Base-by-base conservation (phyloP, 2,113 vertebrate genomes). In the Ibidorhyncha struthersii region DNA sequence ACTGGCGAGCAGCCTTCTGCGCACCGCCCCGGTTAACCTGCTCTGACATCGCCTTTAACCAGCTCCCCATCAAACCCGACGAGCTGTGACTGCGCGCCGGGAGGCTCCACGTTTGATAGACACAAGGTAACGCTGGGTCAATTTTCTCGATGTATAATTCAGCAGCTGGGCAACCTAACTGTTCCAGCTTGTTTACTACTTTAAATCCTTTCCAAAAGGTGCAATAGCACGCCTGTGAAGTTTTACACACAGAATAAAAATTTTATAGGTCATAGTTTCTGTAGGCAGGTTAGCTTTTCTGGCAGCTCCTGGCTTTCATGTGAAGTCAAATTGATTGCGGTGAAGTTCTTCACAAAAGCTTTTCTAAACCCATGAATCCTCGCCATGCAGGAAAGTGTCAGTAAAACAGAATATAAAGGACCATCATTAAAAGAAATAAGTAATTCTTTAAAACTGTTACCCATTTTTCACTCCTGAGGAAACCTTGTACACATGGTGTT, bases 91-190 rank as follows among this genome's bases (percentile, higher is more conserved):
- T 55, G 55, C 25, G 53, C 77, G 66, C 58, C 2, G 3, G n/a
- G n/a, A 77, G 73, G 56, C 73, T 79, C 49, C 7, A 6, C 36
- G 19, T 91, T 87, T 87, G 92, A 91, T 14, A 66, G 92, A 91
- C 63, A 63, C 27, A 6, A 16, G 1, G 2, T 65, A 79, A 76
- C 13, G 40, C 77, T 40, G 58, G 90, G 85, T 77, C 92, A 91
- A 3, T 73, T 93, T 91, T 91, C 74, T 59, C 7, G 8, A 87
- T 91, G 79, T 90, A 74, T 92, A 94, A 97, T 96, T 95, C 89
- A 96, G 67, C 30, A 50, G 29, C 58, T 56, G 63, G 71, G 66
- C 73, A 95, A 47, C 43, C 19, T 55, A 65, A 90, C 41, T 21
- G 17, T 63, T 90, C 72, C 0, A 3, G 58, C 52, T 84, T 30